phyloP scores from a whole-genome alignment of 2,888 invertebrate genomes.

The Macrophya annulata region DNA sequence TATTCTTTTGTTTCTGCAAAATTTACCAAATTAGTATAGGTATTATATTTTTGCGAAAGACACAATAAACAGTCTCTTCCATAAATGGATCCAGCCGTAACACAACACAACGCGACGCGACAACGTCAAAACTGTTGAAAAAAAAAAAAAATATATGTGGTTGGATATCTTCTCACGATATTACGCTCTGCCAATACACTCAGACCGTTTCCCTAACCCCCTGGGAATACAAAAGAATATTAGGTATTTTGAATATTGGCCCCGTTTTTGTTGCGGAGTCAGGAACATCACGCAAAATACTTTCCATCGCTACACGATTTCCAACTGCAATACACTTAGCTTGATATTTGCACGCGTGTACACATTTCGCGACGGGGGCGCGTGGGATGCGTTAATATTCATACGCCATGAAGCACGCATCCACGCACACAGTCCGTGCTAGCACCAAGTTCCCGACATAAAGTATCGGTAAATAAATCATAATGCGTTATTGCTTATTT shows the following conservation, averaged over 20 bases:
- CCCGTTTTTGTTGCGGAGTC: constrained; percentile 57
- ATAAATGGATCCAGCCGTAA: neutral
- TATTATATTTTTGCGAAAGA: neutral
- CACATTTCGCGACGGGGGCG: constrained; percentile 65
- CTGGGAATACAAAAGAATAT: constrained; percentile 70
- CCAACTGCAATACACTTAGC: constrained; percentile 71
- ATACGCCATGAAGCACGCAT: constrained; percentile 69
- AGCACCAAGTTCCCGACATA: constrained; percentile 64
- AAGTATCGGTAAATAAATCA: constrained; percentile 76
- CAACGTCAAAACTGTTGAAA: constrained; percentile 30
- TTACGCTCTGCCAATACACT: constrained; percentile 63
- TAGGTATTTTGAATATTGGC: constrained; percentile 74
- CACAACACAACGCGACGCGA: neutral
- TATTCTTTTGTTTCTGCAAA: too few relatives aligned
- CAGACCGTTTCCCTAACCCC: constrained; percentile 56
- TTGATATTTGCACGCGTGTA: constrained; percentile 66
- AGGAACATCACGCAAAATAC: constrained; percentile 44
- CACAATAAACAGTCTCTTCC: constrained; percentile 9
- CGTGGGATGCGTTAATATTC: constrained; percentile 73
- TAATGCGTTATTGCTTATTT: constrained; percentile 74
- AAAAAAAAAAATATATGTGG: neutral
- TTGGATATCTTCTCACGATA: constrained; percentile 45
- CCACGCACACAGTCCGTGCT: constrained; percentile 58
- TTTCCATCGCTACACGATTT: constrained; percentile 64
- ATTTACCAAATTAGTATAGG: neutral